Evolutionary conservation across 2,888 invertebrate genomes (phyloP).

Genomic region (Schrankia costaestrigalis): DNA sequence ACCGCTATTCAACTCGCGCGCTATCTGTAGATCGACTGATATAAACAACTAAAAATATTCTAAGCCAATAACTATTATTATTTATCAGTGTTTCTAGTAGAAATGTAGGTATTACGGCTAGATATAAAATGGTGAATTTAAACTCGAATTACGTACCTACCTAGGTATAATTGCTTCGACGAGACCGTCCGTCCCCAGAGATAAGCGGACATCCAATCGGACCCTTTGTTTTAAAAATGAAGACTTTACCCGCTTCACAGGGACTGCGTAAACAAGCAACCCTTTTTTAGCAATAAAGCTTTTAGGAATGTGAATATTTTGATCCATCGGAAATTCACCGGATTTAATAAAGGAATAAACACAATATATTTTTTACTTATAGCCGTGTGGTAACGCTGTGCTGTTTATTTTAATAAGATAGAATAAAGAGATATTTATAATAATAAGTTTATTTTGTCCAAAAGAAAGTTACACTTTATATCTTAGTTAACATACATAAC

Average conservation of each 20-base stretch:
- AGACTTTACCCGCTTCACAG: conserved; percentile 37
- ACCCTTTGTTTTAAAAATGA: conserved; percentile 53
- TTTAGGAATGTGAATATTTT: conserved; percentile 51
- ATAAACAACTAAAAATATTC: no score
- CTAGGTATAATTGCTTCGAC: conserved; percentile 52
- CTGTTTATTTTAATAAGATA: no score
- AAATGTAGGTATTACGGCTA: no score
- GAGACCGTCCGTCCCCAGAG: conserved; percentile 33
- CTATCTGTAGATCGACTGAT: neutral
- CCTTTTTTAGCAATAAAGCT: conserved; percentile 51
- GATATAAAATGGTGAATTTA: no score
- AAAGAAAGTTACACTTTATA: no score
- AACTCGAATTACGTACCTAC: no score
- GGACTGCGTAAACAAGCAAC: conserved; percentile 44
- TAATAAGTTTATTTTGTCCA: no score
- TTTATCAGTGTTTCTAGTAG: neutral
- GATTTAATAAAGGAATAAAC: conserved; percentile 42
- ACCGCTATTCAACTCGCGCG: neutral
- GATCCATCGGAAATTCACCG: conserved; percentile 38
- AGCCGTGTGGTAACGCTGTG: no score
- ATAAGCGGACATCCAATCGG: conserved; percentile 33
- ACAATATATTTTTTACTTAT: conserved; percentile 28
- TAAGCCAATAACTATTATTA: neutral
- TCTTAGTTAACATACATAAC: no score
- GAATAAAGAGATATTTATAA: no score